Percentiles rank a stretch among this genome's conserved stretches.
phyloP scores from a whole-genome alignment of 2,797 vertebrate genomes.

The Mionectes olivaceus region DNA sequence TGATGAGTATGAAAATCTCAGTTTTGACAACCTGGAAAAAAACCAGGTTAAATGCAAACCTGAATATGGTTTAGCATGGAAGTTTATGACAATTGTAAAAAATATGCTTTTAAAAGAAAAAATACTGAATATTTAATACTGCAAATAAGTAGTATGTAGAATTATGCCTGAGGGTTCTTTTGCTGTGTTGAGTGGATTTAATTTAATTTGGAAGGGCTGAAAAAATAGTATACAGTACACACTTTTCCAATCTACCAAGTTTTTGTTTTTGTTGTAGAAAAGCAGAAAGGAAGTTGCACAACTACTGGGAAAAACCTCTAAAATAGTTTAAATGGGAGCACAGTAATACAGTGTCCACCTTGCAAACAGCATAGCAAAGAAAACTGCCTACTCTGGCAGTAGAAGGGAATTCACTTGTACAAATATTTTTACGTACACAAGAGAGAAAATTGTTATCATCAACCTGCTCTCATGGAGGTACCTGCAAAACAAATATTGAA shows the following conservation, averaged over 20 bases:
- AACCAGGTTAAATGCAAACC: constrained; percentile 39
- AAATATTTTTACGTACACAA: neutral
- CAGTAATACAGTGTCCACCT: neutral
- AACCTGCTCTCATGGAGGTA: neutral
- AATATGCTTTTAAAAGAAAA: constrained; percentile 68
- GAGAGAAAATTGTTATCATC: neutral
- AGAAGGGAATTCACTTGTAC: neutral
- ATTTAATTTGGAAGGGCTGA: constrained; percentile 61
- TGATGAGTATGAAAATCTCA: constrained; percentile 24
- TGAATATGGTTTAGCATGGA: neutral
- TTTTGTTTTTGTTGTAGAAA: constrained; percentile 18
- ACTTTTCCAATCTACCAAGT: constrained; percentile 32
- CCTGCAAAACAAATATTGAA: neutral
- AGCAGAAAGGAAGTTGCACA: neutral
- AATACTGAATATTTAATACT: constrained; percentile 74
- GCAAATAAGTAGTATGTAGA: constrained; percentile 68
- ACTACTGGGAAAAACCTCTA: neutral
- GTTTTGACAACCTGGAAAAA: constrained; percentile 39
- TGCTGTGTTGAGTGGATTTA: constrained; percentile 55
- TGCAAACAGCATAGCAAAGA: neutral
- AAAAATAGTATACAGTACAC: constrained; percentile 32
- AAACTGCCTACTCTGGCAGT: neutral
- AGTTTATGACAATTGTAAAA: constrained; percentile 57
- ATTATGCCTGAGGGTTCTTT: constrained; percentile 68
- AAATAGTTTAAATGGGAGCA: neutral